These are phyloP conservation scores for Montipora capricornis DNA, from an alignment of 64 coral and sea anemone genomes.

Conservation along the genomic window DNA sequence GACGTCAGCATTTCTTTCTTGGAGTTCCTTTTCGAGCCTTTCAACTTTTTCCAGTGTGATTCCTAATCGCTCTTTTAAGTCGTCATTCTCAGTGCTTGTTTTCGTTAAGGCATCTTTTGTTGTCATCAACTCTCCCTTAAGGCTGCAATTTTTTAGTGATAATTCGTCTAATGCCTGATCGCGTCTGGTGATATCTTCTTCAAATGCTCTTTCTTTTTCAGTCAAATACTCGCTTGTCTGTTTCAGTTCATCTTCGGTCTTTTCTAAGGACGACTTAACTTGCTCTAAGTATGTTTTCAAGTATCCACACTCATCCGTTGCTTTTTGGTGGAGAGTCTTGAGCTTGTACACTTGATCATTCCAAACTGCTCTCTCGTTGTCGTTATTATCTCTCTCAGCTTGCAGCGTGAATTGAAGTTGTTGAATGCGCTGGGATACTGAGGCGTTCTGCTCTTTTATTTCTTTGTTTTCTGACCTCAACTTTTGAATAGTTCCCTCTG, in stretches of 20 bases:
- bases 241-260: slow-evolving; percentile 65
- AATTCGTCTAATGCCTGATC: slow-evolving; percentile 54
- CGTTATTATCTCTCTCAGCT: slow-evolving; percentile 77
- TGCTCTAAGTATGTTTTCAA: slow-evolving; percentile 65
- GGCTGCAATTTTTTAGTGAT: slow-evolving; percentile 7
- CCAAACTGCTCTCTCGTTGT: slow-evolving; percentile 64
- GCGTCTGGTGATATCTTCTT: slow-evolving; percentile 40
- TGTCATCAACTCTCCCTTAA: slow-evolving; percentile 60
- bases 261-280: slow-evolving; percentile 32
- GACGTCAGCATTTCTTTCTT: slow-evolving; percentile 61
- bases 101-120: slow-evolving; percentile 68
- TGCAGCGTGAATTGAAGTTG: slow-evolving; percentile 67
- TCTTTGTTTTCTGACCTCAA: slow-evolving; percentile 70
- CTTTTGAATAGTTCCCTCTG: slow-evolving; percentile 59
- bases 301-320: slow-evolving; percentile 49
- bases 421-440: slow-evolving; percentile 31
- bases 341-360: slow-evolving; percentile 72
- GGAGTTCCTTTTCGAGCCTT: slow-evolving; percentile 53
- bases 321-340: slow-evolving; percentile 49
- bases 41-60: slow-evolving; percentile 71
- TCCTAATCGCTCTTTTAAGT: slow-evolving; percentile 67
- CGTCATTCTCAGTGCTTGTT: slow-evolving; percentile 61
- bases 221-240: slow-evolving; percentile 40
- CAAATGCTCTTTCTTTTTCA: slow-evolving; percentile 69
- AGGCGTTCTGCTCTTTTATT: slow-evolving; percentile 36